Conservation (phyloP, 1,140 invertebrate genomes). For the Bombus waltoni region DNA sequence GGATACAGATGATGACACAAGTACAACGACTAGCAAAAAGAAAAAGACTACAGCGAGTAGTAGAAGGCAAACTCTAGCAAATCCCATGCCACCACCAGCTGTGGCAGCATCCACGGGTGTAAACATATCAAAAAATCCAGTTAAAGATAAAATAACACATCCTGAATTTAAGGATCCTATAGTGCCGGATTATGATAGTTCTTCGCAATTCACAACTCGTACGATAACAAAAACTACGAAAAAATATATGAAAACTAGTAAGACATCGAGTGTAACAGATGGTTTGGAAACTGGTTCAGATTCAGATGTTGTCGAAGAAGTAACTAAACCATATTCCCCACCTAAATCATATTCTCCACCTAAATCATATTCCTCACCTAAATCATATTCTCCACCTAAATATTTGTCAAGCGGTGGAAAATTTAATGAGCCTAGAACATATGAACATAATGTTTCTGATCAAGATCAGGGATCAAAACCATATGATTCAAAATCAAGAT, state of each 20-base stretch:
- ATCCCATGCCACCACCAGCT: constrained; percentile 80
- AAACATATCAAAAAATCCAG: constrained; percentile 61
- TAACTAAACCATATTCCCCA: constrained; percentile 51
- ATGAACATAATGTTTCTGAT: constrained; percentile 56
- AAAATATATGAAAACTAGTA: constrained; percentile 80
- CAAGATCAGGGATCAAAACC: constrained; percentile 53
- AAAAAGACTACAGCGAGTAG: constrained; percentile 69
- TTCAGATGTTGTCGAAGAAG: constrained; percentile 76
- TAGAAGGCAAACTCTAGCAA: constrained; percentile 78
- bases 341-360: constrained; percentile 48
- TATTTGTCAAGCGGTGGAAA: constrained; percentile 59
- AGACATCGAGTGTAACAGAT: constrained; percentile 79
- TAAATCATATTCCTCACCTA: constrained; percentile 51
- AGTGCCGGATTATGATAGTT: constrained; percentile 56
- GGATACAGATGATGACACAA: constrained; percentile 77
- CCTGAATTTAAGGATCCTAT: constrained; percentile 65
- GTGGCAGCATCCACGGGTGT: constrained; percentile 40
- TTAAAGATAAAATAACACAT: constrained; percentile 67
- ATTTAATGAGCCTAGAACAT: constrained; percentile 55
- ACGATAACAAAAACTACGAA: constrained; percentile 62
- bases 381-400: constrained; percentile 52
- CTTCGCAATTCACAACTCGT: constrained; percentile 47
- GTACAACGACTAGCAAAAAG: constrained; percentile 67
- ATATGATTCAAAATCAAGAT: constrained; percentile 55
- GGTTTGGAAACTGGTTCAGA: constrained; percentile 85